Evolutionary conservation across 2,888 invertebrate species (phyloP), one percentile per base, ranked within the genome.

Genomic region (Ormyrus nitidulus): DNA sequence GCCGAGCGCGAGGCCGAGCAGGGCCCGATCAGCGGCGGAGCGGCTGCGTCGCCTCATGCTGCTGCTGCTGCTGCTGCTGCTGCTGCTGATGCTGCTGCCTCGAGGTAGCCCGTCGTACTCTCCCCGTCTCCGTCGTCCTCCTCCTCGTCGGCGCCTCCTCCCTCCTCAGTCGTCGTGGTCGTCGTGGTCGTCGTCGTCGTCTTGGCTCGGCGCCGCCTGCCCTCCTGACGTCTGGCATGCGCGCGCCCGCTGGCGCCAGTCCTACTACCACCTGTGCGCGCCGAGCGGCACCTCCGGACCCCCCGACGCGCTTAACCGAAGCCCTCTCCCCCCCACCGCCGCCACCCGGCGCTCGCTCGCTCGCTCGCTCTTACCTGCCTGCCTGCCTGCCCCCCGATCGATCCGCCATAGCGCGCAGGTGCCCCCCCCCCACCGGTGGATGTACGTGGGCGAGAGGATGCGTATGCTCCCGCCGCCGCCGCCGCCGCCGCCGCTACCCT

Each of bases 1-100:
- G 19, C 90, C 88, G 84, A 90, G 87, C 82, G 88, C 88, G 84
- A 90, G 83, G 83, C 84, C 79, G 75, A 78, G 75, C 82, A 49
- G 73, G 54, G 49, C 62, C 70, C 69, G 56, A 46, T 66, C 74
- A 49, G 58, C 44, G 48, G 66, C 59, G 3, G 64, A 51, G 74
- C 86, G 83, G 81, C 19, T 84, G 87, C 86, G 87, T 86, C 83
- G 81, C 86, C 13, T 4, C 8, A n/a, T 10, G 48, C 54, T 9
- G 54, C 54, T 44, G 68, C 46, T 19, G 34, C 10, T 13, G 49
- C 44, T 19, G 13, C 56, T 19, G 49, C 13, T 48, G 53, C 49
- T n/a, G n/a, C 4, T 8, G 13, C 56, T 56, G 7, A 5, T 34
- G 9, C n/a, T 11, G 49, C 48, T 5, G 49, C n/a, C 1, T 13